phyloP scores from a whole-genome alignment of 2,113 vertebrate species.

The Nycticorax nycticorax region DNA sequence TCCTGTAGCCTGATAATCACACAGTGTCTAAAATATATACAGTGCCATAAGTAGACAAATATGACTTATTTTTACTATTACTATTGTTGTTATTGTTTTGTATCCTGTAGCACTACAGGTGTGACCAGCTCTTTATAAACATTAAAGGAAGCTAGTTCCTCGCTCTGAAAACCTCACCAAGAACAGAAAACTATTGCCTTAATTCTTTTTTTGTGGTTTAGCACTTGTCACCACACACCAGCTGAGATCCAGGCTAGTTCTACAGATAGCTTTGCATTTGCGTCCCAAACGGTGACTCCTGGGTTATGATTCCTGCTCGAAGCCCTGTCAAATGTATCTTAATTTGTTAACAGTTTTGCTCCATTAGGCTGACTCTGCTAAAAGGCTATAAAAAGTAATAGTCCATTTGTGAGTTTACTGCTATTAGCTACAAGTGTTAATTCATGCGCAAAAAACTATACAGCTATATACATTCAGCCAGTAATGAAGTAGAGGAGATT shows the following conservation, averaged over 20 bases:
- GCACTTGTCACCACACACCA: not conserved
- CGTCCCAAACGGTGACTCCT: not conserved
- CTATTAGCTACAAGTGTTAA: conserved; percentile 60
- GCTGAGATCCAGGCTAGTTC: not conserved
- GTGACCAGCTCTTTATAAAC: not conserved
- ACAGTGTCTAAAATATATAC: not conserved
- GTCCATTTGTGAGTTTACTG: conserved; percentile 67
- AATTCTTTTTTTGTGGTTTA: not conserved
- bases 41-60: not conserved
- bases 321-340: conserved; percentile 39
- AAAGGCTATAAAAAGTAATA: conserved; percentile 71
- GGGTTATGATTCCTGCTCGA: conserved; percentile 9
- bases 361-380: conserved; percentile 51
- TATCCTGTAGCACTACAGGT: not conserved
- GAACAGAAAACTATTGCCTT: not conserved
- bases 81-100: not conserved
- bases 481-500: not conserved
- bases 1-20: not conserved
- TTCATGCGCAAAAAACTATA: not conserved
- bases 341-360: conserved; percentile 64
- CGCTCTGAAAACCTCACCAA: not conserved
- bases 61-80: not conserved
- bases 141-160: not conserved
- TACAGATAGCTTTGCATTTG: not conserved
- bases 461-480: not conserved